Evolutionary conservation across 2,888 invertebrate species (phyloP).

Genomic region (Machimus atricapillus): DNA sequence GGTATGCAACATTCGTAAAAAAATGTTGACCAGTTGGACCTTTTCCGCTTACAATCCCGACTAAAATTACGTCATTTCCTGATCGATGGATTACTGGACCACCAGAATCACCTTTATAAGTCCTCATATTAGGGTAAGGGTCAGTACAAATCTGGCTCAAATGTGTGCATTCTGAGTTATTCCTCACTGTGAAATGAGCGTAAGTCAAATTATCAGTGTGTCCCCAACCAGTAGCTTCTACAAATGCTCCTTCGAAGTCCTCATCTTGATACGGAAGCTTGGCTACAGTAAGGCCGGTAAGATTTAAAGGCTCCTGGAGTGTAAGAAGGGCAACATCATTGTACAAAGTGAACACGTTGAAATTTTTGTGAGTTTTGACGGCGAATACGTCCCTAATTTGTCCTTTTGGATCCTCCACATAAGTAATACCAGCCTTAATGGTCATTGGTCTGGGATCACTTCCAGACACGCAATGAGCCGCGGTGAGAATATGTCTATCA

Average conservation of each 20-base stretch:
- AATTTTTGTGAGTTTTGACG: not conserved
- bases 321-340: not conserved
- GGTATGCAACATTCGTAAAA: not conserved
- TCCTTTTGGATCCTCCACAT: not conserved
- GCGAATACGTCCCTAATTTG: constrained; percentile 1
- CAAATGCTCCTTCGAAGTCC: not conserved
- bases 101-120: not conserved
- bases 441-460: not conserved
- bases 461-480: not conserved
- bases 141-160: not conserved
- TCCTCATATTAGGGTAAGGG: not conserved
- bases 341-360: not conserved
- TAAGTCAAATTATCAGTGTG: not conserved
- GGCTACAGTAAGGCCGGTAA: not conserved
- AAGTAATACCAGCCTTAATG: not conserved
- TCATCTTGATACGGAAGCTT: not conserved
- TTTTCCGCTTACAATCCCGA: not conserved
- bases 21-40: not conserved
- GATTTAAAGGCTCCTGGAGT: not conserved
- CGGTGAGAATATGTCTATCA: not conserved
- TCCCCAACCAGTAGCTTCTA: constrained; percentile 6
- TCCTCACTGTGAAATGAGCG: not conserved
- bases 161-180: not conserved
- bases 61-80: not conserved
- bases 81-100: not conserved